phyloP scores from a whole-genome alignment of 2,888 invertebrate genomes.

The Barypeithes pellucidus region DNA sequence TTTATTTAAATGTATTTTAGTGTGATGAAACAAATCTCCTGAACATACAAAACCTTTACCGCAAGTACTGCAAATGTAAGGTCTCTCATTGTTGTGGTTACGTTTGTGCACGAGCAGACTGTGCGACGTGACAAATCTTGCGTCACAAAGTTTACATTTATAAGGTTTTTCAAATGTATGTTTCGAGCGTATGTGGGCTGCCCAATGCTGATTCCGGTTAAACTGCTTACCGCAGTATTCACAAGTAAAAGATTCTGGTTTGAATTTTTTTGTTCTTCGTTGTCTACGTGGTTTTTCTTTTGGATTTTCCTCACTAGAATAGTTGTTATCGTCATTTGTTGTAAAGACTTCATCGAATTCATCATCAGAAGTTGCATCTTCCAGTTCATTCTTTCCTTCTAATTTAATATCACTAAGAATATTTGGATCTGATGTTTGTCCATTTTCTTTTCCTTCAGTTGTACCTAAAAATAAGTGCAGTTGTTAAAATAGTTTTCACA shows the following conservation, averaged over 20 bases:
- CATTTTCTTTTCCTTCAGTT: slow-evolving; percentile 20
- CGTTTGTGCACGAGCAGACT: slow-evolving; percentile 61
- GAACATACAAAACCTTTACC: slow-evolving; percentile 67
- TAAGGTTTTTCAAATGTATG: slow-evolving; percentile 63
- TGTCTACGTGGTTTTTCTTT: slow-evolving; percentile 33
- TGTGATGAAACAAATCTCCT: slow-evolving; percentile 60
- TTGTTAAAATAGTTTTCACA: neutral
- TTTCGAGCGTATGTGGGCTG: slow-evolving; percentile 60
- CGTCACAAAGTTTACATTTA: slow-evolving; percentile 60
- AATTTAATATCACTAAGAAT: neutral
- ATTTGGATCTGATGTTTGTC: slow-evolving; percentile 25
- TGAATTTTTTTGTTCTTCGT: slow-evolving; percentile 43
- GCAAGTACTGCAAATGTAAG: slow-evolving; percentile 60
- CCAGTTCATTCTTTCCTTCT: slow-evolving; percentile 30
- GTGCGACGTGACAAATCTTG: slow-evolving; percentile 60
- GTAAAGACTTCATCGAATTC: slow-evolving; percentile 33
- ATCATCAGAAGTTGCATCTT: slow-evolving; percentile 22
- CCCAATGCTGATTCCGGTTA: slow-evolving; percentile 60
- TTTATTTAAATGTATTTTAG: slow-evolving; percentile 62
- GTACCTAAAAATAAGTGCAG: slow-evolving; percentile 18
- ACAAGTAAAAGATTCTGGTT: slow-evolving; percentile 58
- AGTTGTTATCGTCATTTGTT: slow-evolving; percentile 20
- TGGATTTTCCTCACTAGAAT: slow-evolving; percentile 52
- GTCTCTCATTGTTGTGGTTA: slow-evolving; percentile 60
- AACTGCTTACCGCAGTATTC: slow-evolving; percentile 62